Evolutionary conservation across 2,888 invertebrate genomes (phyloP), one percentile per base, ranked within the genome.

Genomic region (Stenurella melanura): DNA sequence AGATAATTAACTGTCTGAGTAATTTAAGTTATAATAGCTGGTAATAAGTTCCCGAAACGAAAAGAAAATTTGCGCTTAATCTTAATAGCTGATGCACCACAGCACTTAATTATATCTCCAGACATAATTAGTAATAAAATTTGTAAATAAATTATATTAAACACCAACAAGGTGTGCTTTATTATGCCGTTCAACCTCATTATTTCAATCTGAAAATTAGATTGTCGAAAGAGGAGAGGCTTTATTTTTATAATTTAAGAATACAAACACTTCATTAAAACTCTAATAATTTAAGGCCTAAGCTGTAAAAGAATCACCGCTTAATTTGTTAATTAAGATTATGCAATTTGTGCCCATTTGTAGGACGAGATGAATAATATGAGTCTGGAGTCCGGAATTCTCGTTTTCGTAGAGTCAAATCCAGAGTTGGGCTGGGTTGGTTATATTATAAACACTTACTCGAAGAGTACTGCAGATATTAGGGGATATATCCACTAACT

Each of bases 91-190:
- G 74, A 69, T 69, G 74, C 74, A 64, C 26, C 57, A 17, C 17
- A 66, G 58, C 26, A 69, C 70, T 77, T 75, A 77, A 74, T 77
- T 77, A 70, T 57, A 58, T 34, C 15, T 26, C 34, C 70, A 71
- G 74, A 70, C 74, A 64, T 77, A 77, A 75, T 77, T 77, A 75
- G 74, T 57, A 77, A 75, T 75, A 77, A 75, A 74, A 54, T 61
- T 30, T 50, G 67, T 71, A 66, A 77, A 71, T 77, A 77, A 70
- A 69, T 77, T 75, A 64, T 30, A 66, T 71, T 50, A 74, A 77
- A 60, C 67, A 66, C 64, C 56, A 68, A 70, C 74, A 74, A 77
- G 74, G 74, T 77, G 74, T 64, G 71, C 71, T 71, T 75, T 64
- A 77, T 67, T 34, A 57, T 11, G 69, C 58, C 34, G 15, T 34